Percentiles rank a stretch among this genome's conserved stretches.
phyloP scores from a whole-genome alignment of 1,140 invertebrate genomes.

The Pristionchus pacificus region DNA sequence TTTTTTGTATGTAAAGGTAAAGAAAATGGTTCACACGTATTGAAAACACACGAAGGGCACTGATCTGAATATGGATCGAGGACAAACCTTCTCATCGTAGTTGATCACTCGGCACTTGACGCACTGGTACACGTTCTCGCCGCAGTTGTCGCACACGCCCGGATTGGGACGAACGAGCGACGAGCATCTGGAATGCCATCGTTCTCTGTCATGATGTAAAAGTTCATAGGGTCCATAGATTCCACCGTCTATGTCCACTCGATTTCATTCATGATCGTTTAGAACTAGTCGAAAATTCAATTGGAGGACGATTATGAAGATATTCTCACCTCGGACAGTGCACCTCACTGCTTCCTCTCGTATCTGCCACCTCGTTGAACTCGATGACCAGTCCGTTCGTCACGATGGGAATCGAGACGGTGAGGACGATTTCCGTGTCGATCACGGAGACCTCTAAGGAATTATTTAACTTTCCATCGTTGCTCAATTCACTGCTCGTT shows the following conservation, averaged over 20 bases:
- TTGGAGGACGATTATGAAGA: no score
- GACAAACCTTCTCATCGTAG: constrained; percentile 80
- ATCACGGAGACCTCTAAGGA: background rate
- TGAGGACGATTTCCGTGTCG: constrained; percentile 53
- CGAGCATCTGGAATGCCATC: constrained; percentile 14
- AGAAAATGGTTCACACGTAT: background rate
- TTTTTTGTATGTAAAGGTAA: no score
- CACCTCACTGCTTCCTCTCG: constrained; percentile 72
- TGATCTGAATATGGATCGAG: background rate
- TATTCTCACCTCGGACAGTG: constrained; percentile 71
- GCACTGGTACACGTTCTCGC: constrained; percentile 97
- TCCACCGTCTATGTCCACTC: no score
- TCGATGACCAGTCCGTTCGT: constrained; percentile 99
- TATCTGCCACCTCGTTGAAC: constrained; percentile 95
- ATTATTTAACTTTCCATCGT: background rate
- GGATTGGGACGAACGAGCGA: constrained; percentile 79
- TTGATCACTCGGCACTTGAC: constrained; percentile 95
- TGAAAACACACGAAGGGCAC: no score
- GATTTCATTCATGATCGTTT: no score
- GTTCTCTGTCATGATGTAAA: no score
- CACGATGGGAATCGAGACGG: constrained; percentile 84
- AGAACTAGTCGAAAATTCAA: no score
- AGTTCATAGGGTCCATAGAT: no score
- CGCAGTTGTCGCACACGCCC: constrained; percentile 92
- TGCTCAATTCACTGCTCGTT: no score